Evolutionary conservation across 2,113 vertebrate genomes (phyloP).

Genomic region (Bos javanicus): DNA sequence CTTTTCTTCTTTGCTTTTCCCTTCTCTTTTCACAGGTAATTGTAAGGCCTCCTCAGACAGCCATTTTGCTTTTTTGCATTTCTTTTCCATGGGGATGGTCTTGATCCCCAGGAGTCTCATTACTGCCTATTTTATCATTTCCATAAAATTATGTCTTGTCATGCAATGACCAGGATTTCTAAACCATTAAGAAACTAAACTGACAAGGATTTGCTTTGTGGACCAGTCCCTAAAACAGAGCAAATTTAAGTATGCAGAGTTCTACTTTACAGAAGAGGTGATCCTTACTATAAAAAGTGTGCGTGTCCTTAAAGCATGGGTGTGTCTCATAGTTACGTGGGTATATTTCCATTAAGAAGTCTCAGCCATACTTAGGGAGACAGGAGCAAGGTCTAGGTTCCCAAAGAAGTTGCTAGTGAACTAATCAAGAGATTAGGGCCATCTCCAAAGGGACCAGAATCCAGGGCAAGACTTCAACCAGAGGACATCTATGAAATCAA

Average conservation of each 20-base stretch:
- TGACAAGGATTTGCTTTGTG: not conserved
- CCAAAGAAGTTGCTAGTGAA: not conserved
- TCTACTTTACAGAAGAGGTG: not conserved
- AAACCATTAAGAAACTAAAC: not conserved
- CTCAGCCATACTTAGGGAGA: not conserved
- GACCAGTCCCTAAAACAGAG: not conserved
- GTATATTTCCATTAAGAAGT: not conserved
- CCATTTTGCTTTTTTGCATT: too few species aligned
- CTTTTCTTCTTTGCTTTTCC: too few species aligned
- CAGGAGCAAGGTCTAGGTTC: not conserved
- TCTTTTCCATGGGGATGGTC: too few species aligned
- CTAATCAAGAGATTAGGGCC: not conserved
- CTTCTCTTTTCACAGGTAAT: too few species aligned
- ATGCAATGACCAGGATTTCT: not conserved
- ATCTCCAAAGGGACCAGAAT: not conserved
- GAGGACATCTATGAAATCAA: not conserved
- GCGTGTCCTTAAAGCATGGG: not conserved
- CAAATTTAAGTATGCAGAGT: not conserved
- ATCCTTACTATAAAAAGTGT: not conserved
- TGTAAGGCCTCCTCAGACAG: too few species aligned
- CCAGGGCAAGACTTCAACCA: not conserved
- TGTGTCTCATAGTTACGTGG: not conserved
- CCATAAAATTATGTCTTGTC: not conserved
- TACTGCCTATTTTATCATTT: not conserved
- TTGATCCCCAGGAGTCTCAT: not conserved